A percentile compares a stretch with the other conserved stretches of the same genome.
Evolutionary conservation across 1,140 invertebrate species (phyloP).

Genomic region (Drosophila seguyi): DNA sequence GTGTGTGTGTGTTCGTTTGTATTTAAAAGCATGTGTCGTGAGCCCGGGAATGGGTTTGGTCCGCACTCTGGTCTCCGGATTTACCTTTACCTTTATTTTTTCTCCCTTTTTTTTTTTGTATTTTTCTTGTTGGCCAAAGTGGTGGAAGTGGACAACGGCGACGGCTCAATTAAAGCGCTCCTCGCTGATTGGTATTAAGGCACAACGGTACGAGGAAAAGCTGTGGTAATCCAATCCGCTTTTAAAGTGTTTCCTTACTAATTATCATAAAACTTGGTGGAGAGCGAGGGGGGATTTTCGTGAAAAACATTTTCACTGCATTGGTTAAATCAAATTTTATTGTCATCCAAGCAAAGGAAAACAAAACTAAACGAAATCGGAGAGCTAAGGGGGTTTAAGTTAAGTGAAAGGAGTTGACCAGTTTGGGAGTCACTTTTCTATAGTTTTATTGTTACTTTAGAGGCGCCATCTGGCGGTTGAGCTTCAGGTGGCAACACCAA

Average conservation of each 20-base stretch:
- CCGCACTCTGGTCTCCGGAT: constrained; percentile 19
- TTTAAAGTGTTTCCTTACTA: constrained; percentile 36
- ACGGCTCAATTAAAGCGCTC: constrained; percentile 54
- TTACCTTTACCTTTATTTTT: constrained; percentile 33
- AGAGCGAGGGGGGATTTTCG: constrained; percentile 1
- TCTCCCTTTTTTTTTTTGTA: constrained; percentile 12
- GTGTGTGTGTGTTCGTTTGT: constrained; percentile 64
- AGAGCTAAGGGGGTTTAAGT: not conserved
- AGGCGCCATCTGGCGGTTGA: constrained; percentile 34
- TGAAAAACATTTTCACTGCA: constrained; percentile 36
- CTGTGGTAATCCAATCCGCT: constrained; percentile 28
- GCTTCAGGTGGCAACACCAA: constrained; percentile 25
- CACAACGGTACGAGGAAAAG: constrained; percentile 3
- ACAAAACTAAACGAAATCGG: constrained; percentile 2
- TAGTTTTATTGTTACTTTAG: not conserved
- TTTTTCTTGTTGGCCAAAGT: constrained; percentile 12
- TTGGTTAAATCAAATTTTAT: constrained; percentile 36
- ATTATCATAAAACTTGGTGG: constrained; percentile 43
- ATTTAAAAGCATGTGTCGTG: constrained; percentile 69
- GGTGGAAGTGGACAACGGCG: constrained; percentile 29
- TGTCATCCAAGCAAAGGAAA: constrained; percentile 23
- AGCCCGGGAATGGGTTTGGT: constrained; percentile 8
- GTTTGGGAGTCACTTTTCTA: constrained; percentile 21
- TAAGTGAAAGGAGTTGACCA: constrained; percentile 29
- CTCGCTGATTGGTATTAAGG: constrained; percentile 42